phyloP scores from a whole-genome alignment of 1,140 invertebrate genomes.

The Ips typographus region DNA sequence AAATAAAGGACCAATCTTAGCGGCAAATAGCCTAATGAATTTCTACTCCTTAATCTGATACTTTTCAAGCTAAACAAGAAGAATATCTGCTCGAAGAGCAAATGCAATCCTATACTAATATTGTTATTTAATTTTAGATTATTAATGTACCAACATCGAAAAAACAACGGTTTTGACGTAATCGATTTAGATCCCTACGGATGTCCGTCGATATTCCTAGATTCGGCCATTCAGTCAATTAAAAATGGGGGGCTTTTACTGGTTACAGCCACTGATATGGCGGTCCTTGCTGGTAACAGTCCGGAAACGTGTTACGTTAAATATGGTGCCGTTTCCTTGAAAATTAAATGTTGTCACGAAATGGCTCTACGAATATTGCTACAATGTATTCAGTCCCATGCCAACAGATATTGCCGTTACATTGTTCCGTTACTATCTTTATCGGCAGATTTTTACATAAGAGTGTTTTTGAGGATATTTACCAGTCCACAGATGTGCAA shows the following conservation, averaged over 20 bases:
- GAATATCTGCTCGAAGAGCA: not conserved
- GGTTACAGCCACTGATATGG: constrained; percentile 98
- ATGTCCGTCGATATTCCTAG: constrained; percentile 89
- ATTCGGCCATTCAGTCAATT: constrained; percentile 84
- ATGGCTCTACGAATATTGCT: constrained; percentile 91
- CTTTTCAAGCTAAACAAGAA: not conserved
- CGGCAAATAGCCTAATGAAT: no score
- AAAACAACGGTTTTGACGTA: constrained; percentile 76
- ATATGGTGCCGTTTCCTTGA: constrained; percentile 90
- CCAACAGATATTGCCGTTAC: constrained; percentile 89
- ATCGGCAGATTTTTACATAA: constrained; percentile 96
- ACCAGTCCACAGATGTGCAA: constrained; percentile 83
- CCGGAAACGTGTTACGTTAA: constrained; percentile 91
- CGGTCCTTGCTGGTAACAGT: constrained; percentile 92
- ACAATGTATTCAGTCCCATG: constrained; percentile 86
- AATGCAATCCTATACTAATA: not conserved
- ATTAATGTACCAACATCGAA: constrained; percentile 79
- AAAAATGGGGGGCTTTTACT: constrained; percentile 81
- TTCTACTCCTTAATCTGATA: not conserved
- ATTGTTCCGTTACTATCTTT: constrained; percentile 89
- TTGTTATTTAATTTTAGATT: constrained; percentile 60
- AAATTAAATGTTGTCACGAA: constrained; percentile 92
- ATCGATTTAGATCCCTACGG: constrained; percentile 99
- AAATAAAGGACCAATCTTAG: no score
- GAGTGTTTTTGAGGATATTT: constrained; percentile 88